Conservation (phyloP, 2,888 invertebrate species). For the Adineta ricciae region DNA sequence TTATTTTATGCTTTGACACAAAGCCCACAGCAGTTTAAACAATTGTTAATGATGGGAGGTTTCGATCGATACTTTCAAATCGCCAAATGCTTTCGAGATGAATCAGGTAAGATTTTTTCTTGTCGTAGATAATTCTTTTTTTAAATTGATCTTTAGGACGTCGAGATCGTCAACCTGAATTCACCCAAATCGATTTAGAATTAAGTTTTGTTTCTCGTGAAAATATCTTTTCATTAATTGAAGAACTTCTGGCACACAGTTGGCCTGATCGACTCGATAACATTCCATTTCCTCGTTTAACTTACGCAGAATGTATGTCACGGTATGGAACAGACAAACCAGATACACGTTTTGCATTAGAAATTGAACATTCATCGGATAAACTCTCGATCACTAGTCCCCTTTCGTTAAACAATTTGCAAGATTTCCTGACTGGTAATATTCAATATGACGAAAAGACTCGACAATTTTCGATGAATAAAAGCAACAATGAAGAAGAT, state of each 20-base stretch:
- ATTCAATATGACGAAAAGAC: not conserved
- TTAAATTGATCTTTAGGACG: not conserved
- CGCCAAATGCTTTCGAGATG: constrained; percentile 76
- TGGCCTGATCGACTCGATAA: constrained; percentile 24
- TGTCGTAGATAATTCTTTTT: not conserved
- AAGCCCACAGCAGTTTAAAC: constrained; percentile 90
- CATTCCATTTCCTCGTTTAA: constrained; percentile 59
- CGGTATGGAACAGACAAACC: constrained; percentile 87
- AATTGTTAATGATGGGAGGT: constrained; percentile 90
- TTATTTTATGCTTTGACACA: constrained; percentile 85
- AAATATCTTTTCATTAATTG: constrained; percentile 66
- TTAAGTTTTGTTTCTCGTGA: constrained; percentile 75
- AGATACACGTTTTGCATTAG: constrained; percentile 52
- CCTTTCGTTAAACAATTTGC: not conserved
- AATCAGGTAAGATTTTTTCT: too few relatives aligned
- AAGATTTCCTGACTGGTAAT: not conserved
- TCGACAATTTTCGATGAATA: not conserved
- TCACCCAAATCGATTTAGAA: constrained; percentile 91
- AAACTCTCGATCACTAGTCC: not conserved
- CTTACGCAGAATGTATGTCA: constrained; percentile 69
- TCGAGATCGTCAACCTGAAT: constrained; percentile 88
- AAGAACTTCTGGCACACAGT: constrained; percentile 61
- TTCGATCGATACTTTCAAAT: constrained; percentile 74
- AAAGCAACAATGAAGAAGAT: not conserved
- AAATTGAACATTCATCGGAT: not conserved